Conservation (phyloP, 2,113 vertebrate genomes). For the Columbina picui region DNA sequence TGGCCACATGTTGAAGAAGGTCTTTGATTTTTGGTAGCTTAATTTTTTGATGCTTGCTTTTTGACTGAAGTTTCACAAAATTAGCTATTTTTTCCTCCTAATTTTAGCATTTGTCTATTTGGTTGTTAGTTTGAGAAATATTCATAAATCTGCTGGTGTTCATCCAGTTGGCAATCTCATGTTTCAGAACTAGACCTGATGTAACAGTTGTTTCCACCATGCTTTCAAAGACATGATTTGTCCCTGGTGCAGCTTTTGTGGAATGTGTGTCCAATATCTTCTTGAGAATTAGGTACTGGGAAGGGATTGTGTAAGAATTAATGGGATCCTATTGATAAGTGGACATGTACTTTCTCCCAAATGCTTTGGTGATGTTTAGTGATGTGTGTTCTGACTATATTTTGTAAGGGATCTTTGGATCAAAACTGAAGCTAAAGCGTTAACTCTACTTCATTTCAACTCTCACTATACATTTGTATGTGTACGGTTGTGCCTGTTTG, state of each 20-base stretch:
- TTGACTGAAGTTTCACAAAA: background rate
- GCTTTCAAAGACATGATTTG: background rate
- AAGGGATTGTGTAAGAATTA: background rate
- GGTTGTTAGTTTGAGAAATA: background rate
- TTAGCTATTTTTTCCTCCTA: background rate
- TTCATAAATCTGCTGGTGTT: background rate
- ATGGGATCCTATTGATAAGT: background rate
- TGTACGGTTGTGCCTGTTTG: background rate
- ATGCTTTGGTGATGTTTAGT: background rate
- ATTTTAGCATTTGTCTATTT: background rate
- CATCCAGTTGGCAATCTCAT: background rate
- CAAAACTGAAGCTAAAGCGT: background rate
- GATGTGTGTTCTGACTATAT: background rate
- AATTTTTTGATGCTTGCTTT: background rate
- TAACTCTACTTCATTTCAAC: background rate
- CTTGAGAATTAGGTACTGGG: background rate
- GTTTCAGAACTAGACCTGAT: background rate
- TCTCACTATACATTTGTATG: background rate
- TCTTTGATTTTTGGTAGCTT: background rate
- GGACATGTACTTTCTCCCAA: background rate
- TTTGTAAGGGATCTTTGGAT: background rate
- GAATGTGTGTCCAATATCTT: background rate
- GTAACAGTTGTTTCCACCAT: background rate
- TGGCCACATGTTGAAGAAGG: background rate
- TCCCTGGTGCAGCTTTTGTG: background rate